These are phyloP conservation scores for Aradophagus sp. DNA, from an alignment of 1,140 invertebrate species.

Conservation along the genomic window DNA sequence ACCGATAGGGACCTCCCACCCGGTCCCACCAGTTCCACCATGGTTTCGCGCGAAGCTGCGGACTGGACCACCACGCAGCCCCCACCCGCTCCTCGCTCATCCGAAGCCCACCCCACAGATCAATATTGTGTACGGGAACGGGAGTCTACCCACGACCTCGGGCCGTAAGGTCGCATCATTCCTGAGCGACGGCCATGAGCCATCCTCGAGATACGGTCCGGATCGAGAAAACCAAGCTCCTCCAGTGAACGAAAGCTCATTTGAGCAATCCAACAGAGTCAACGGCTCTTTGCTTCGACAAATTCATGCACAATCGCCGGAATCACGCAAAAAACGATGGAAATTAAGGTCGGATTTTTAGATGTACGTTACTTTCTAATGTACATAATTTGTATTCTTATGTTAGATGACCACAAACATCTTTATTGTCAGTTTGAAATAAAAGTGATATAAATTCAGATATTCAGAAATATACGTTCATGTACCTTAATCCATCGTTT, in stretches of 20 bases:
- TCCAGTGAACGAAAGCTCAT: not conserved
- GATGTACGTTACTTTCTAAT: no score
- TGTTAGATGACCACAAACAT: no score
- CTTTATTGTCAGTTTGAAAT: no score
- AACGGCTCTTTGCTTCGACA: no score
- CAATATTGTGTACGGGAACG: conserved; percentile 70
- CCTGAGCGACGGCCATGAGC: conserved; percentile 50
- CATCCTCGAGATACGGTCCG: conserved; percentile 30
- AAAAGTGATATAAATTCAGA: no score
- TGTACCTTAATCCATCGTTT: no score
- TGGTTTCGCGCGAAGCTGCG: conserved; percentile 69
- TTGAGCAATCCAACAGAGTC: no score
- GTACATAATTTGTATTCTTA: no score
- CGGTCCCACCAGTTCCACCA: conserved; percentile 64
- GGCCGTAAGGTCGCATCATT: conserved; percentile 55
- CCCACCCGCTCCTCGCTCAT: conserved; percentile 56
- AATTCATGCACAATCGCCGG: no score
- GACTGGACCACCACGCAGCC: conserved; percentile 72
- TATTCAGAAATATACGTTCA: no score
- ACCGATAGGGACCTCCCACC: conserved; percentile 59
- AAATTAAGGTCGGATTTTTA: no score
- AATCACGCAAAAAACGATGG: no score
- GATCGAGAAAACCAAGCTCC: conserved; percentile 3
- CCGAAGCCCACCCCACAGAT: conserved; percentile 71
- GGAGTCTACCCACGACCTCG: conserved; percentile 60